Evolutionary conservation across 2,797 vertebrate species (phyloP).

Genomic region (Momotus momota): DNA sequence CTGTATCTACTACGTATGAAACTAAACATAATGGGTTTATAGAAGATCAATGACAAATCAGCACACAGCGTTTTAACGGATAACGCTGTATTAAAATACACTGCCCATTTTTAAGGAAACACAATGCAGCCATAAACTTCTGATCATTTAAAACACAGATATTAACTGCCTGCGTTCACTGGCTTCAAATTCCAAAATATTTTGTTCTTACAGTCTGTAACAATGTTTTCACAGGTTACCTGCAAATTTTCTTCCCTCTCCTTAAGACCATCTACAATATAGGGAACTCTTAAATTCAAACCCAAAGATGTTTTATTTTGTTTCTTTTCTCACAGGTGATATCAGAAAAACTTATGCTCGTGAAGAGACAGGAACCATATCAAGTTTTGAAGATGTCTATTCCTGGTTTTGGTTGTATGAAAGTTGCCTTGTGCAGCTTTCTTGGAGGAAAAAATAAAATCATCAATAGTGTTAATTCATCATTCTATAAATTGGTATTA

Average conservation of each 20-base stretch:
- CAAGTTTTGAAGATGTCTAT: not conserved
- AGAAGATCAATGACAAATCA: conserved; percentile 6
- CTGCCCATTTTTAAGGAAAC: not conserved
- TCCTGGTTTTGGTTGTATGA: not conserved
- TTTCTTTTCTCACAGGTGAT: not conserved
- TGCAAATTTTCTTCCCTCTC: not conserved
- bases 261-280: not conserved
- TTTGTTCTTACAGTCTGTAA: not conserved
- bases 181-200: not conserved
- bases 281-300: not conserved
- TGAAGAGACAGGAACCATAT: not conserved
- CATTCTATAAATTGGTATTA: not conserved
- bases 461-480: not conserved
- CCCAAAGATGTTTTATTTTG: not conserved
- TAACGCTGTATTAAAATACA: conserved; percentile 23
- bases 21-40: not conserved
- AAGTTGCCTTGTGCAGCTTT: not conserved
- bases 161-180: not conserved
- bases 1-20: not conserved
- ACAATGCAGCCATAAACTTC: not conserved
- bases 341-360: not conserved
- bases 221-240: not conserved
- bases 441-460: not conserved
- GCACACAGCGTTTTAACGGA: not conserved
- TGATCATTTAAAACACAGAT: not conserved